These are phyloP conservation scores for Myocastor coypus DNA, from an alignment of 2,113 vertebrate species.

Conservation along the genomic window DNA sequence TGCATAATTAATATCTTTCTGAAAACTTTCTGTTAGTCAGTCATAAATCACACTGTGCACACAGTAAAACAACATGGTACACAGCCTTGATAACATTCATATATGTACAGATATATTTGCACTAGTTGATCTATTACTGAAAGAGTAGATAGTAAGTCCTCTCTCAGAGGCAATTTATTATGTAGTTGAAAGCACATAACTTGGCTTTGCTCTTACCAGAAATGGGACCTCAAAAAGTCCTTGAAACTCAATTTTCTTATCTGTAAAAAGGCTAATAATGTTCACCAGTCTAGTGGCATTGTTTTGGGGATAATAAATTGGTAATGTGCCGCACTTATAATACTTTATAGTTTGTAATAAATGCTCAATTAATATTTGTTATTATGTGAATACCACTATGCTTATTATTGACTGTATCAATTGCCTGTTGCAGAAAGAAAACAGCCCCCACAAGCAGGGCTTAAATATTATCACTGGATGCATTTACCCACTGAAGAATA, in stretches of 20 bases:
- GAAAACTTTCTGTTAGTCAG: neutral
- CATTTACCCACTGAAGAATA: neutral
- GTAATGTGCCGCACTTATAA: neutral
- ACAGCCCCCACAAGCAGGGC: neutral
- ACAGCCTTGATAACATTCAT: neutral
- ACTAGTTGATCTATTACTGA: neutral
- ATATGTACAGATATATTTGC: neutral
- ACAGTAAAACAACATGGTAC: neutral
- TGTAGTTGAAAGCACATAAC: neutral
- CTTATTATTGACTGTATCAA: neutral
- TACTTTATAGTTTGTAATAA: neutral
- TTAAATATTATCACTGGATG: constrained; percentile 10
- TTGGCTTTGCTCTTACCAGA: neutral
- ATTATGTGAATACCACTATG: neutral
- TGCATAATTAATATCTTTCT: neutral
- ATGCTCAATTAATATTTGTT: neutral
- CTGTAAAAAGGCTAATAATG: neutral
- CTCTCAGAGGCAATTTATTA: neutral
- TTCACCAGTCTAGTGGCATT: neutral
- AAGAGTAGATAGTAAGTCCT: neutral
- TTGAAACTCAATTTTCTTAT: neutral
- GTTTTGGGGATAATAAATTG: neutral
- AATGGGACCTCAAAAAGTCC: neutral
- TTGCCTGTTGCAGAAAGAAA: neutral
- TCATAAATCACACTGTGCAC: neutral